A percentile compares a stretch with the other conserved stretches of the same genome.
Evolutionary conservation across 2,113 vertebrate species (phyloP).

Genomic region (Bos indicus): DNA sequence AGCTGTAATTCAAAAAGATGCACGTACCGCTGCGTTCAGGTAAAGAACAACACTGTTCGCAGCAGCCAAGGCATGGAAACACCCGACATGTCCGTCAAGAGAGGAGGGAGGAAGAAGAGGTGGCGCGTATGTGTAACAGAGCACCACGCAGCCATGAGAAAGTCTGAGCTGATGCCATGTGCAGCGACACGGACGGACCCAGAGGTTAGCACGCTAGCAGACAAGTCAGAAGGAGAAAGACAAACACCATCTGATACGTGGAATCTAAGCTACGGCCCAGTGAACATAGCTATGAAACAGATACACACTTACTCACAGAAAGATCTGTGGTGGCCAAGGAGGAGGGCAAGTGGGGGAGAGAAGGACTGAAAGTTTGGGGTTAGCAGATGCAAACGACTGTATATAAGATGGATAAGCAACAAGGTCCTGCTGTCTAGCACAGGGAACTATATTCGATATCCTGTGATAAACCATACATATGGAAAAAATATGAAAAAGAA

Average conservation of each 20-base stretch:
- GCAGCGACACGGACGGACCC: neutral
- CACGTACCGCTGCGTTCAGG: neutral
- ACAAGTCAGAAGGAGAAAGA: neutral
- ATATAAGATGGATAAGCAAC: neutral
- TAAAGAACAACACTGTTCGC: neutral
- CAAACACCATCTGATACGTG: neutral
- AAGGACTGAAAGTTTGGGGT: neutral
- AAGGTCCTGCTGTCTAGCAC: neutral
- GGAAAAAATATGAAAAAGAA: neutral
- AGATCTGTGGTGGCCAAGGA: neutral
- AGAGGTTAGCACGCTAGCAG: neutral
- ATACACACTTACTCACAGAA: neutral
- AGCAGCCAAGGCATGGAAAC: neutral
- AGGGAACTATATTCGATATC: neutral
- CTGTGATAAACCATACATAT: neutral
- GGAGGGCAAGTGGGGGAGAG: neutral
- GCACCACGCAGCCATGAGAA: neutral
- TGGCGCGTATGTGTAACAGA: neutral
- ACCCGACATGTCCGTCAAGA: neutral
- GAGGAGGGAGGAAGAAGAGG: neutral
- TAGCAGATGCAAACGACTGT: neutral
- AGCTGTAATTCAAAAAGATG: neutral
- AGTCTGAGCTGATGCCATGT: neutral
- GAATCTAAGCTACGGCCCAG: neutral
- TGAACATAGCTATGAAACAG: neutral